Evolutionary conservation across 2,797 vertebrate species (phyloP).

Genomic region (Xyrichtys novacula): DNA sequence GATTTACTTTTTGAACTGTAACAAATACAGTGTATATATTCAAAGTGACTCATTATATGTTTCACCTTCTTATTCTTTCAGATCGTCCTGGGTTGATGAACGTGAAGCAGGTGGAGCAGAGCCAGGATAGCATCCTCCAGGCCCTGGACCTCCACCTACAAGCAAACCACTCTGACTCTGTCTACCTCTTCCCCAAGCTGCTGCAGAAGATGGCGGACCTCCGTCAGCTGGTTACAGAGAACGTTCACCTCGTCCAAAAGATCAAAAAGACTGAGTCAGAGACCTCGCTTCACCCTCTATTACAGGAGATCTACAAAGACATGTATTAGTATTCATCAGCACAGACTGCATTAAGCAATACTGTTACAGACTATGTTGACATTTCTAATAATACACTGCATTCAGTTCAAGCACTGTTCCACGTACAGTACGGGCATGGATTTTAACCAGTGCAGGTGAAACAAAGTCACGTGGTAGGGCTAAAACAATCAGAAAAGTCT

Average conservation of each 20-base stretch:
- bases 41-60: background rate
- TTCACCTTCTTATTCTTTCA: conserved; percentile 63
- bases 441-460: conserved; percentile 54
- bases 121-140: conserved; percentile 96
- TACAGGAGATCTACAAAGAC: conserved; percentile 99
- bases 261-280: conserved; percentile 98
- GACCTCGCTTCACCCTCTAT: conserved; percentile 95
- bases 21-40: too few species aligned
- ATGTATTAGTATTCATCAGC: conserved; percentile 90
- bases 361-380: conserved; percentile 76
- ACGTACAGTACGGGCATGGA: conserved; percentile 53
- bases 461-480: conserved; percentile 63
- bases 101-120: conserved; percentile 96
- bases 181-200: conserved; percentile 98
- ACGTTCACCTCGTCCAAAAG: conserved; percentile 96
- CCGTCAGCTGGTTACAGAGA: conserved; percentile 97
- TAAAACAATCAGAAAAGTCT: conserved; percentile 69
- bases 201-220: conserved; percentile 99
- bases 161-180: conserved; percentile 93
- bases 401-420: conserved; percentile 78
- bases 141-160: conserved; percentile 96
- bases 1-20: too few species aligned
- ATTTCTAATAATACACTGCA: conserved; percentile 70
- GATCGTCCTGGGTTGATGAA: conserved; percentile 98
- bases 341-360: conserved; percentile 75